phyloP scores from a whole-genome alignment of 1,140 invertebrate species.

The Diprion similis region DNA sequence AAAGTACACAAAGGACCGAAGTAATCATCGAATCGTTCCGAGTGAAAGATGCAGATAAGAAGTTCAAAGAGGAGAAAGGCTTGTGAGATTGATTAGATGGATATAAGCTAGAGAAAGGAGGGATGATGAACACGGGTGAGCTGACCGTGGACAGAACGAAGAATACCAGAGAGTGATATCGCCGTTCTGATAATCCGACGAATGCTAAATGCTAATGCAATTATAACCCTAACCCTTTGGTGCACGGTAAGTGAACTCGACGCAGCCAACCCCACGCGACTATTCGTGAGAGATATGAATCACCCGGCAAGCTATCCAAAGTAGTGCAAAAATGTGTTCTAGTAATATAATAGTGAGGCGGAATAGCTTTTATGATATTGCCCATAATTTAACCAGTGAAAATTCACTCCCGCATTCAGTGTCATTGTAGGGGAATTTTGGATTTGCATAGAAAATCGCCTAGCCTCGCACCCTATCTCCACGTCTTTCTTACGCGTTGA shows the following conservation, averaged over 20 bases:
- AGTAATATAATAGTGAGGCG: not conserved
- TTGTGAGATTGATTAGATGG: not conserved
- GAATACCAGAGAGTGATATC: slow-evolving; percentile 4
- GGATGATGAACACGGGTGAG: not conserved
- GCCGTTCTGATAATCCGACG: slow-evolving; percentile 4
- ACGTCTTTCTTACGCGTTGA: no score
- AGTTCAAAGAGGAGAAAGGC: not conserved
- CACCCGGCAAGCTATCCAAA: not conserved
- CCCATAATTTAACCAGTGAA: not conserved
- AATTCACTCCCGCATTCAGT: not conserved
- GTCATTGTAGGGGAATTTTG: not conserved
- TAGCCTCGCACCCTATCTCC: no score
- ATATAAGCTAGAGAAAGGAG: not conserved
- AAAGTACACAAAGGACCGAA: not conserved
- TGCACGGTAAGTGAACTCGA: not conserved
- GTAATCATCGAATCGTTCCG: not conserved
- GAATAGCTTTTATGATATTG: slow-evolving; percentile 8
- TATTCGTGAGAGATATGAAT: not conserved
- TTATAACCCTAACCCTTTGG: slow-evolving; percentile 9
- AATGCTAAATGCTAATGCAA: slow-evolving; percentile 16
- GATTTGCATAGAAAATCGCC: no score
- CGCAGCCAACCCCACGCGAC: not conserved
- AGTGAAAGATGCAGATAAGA: not conserved
- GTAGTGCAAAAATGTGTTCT: slow-evolving; percentile 1
- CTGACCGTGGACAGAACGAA: not conserved